phyloP scores from a whole-genome alignment of 1,140 invertebrate genomes.

The Bombus turneri region DNA sequence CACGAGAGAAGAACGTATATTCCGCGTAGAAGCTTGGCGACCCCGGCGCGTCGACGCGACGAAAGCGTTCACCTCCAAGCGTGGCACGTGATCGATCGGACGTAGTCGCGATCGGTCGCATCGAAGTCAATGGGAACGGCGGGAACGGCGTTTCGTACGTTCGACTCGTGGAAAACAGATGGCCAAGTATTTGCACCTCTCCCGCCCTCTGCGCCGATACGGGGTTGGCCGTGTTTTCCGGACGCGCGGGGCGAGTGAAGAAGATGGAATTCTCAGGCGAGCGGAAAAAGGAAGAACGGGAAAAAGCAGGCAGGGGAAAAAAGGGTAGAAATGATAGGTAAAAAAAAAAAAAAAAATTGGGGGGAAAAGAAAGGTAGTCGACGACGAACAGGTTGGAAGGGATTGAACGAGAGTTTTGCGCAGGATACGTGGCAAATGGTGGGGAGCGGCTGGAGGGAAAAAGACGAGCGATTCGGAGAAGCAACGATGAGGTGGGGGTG shows the following conservation, averaged over 20 bases:
- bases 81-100: constrained; percentile 33
- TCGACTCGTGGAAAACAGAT: constrained; percentile 51
- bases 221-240: constrained; percentile 55
- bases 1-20: too few species aligned
- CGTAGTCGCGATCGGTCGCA: constrained; percentile 32
- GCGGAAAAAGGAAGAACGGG: neutral
- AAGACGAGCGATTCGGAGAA: constrained; percentile 48
- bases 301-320: neutral
- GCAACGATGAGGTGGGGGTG: constrained; percentile 31
- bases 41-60: constrained; percentile 7
- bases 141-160: constrained; percentile 49
- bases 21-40: neutral
- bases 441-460: constrained; percentile 50
- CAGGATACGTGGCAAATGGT: constrained; percentile 50
- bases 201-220: constrained; percentile 46
- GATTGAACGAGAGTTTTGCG: constrained; percentile 62
- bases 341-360: neutral
- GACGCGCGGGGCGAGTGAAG: neutral
- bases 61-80: constrained; percentile 25
- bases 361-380: constrained; percentile 22
- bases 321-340: neutral
- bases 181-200: constrained; percentile 33
- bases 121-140: constrained; percentile 50
- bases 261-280: neutral
- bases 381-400: constrained; percentile 68